Conservation (phyloP, 1,140 invertebrate genomes). For the Cotesia typhae region DNA sequence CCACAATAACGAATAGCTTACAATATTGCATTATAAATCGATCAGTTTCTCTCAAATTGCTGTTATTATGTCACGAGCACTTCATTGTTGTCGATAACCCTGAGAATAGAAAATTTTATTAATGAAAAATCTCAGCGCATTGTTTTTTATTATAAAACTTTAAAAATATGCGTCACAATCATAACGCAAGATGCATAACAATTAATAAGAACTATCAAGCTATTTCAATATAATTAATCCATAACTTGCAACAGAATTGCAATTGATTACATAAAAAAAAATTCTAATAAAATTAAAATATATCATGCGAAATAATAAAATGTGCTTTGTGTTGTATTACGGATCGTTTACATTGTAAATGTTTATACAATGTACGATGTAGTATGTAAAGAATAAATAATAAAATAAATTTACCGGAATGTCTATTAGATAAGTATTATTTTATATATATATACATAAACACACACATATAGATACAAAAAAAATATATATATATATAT, state of each 20-base stretch:
- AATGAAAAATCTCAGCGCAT: neutral
- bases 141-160: neutral
- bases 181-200: neutral
- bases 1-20: too few species aligned
- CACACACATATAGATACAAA: neutral
- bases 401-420: slow-evolving; percentile 9
- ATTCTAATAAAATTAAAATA: neutral
- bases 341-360: too few species aligned
- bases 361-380: neutral
- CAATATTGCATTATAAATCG: slow-evolving; percentile 4
- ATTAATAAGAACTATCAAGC: neutral
- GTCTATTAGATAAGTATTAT: slow-evolving; percentile 18
- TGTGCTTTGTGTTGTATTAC: too few species aligned
- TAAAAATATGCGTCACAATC: neutral
- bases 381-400: neutral
- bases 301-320: slow-evolving; percentile 9
- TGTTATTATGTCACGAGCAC: slow-evolving; percentile 15
- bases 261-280: slow-evolving; percentile 1
- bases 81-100: slow-evolving; percentile 18
- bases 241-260: neutral
- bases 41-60: slow-evolving; percentile 17
- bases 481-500: too few species aligned
- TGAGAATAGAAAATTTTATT: slow-evolving; percentile 4
- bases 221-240: slow-evolving; percentile 7
- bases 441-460: slow-evolving; percentile 6